Percentiles rank a stretch among this genome's conserved stretches.
These are phyloP conservation scores for Cladorhizidae sp. DNA, from an alignment of 37 sponge, comb jelly and placozoan genomes.

Conservation along the genomic window DNA sequence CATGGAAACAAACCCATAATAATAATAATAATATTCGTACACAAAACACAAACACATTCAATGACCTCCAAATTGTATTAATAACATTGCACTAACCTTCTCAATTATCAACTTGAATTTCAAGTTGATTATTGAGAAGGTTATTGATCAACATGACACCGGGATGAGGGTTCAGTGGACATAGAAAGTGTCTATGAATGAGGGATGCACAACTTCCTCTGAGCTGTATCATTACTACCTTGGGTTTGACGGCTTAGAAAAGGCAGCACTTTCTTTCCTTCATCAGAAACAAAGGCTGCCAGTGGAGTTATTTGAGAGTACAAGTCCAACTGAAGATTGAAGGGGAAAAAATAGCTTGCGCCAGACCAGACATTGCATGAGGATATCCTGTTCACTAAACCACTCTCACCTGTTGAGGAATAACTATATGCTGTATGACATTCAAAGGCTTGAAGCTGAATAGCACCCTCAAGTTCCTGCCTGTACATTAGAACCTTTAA, in stretches of 20 bases:
- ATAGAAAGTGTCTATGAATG: too few relatives aligned
- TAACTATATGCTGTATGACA: conserved; percentile 4
- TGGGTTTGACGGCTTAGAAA: background rate
- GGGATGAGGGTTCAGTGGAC: too few relatives aligned
- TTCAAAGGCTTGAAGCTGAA: conserved; percentile 16
- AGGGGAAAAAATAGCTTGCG: background rate
- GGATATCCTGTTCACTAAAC: background rate
- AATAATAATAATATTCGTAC: too few relatives aligned
- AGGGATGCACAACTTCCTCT: background rate
- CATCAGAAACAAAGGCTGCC: conserved; percentile 13
- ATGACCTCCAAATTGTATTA: too few relatives aligned
- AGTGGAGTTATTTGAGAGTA: background rate
- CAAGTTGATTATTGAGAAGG: too few relatives aligned
- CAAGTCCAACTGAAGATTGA: background rate
- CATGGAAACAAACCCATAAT: too few relatives aligned
- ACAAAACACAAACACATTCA: too few relatives aligned
- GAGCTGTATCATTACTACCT: conserved; percentile 2
- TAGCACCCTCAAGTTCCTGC: conserved; percentile 33
- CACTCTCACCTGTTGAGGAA: conserved; percentile 15
- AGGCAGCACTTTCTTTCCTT: conserved; percentile 41
- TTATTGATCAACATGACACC: too few relatives aligned
- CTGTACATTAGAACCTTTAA: background rate
- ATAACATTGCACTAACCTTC: too few relatives aligned
- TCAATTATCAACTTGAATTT: too few relatives aligned
- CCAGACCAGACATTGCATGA: too few relatives aligned